Percentiles rank a stretch among this genome's conserved stretches.
These are phyloP conservation scores for Manduca sexta DNA, from an alignment of 1,140 invertebrate genomes.

Conservation along the genomic window DNA sequence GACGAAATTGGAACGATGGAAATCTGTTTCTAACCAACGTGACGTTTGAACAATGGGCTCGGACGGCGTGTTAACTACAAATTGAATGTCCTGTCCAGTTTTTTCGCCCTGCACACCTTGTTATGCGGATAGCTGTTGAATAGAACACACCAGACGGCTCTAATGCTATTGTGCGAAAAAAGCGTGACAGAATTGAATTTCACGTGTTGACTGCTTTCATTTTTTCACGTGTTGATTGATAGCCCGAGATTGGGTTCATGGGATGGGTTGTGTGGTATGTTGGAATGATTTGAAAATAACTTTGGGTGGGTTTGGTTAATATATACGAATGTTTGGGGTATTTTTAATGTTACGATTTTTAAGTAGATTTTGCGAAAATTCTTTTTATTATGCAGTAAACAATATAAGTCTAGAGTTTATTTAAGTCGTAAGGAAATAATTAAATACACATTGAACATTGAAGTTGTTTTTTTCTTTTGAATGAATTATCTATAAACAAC, in stretches of 20 bases:
- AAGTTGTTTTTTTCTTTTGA: too few relatives aligned
- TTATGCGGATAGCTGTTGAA: slow-evolving; percentile 17
- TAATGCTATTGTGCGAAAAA: slow-evolving; percentile 32
- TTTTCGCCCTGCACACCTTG: slow-evolving; percentile 27
- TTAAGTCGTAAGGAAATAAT: too few relatives aligned
- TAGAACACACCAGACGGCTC: not conserved
- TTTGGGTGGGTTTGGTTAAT: too few relatives aligned
- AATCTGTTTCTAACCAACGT: slow-evolving; percentile 12
- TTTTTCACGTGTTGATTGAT: slow-evolving; percentile 14
- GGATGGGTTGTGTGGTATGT: too few relatives aligned
- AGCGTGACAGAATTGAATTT: slow-evolving; percentile 38
- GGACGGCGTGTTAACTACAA: slow-evolving; percentile 40
- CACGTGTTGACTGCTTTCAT: slow-evolving; percentile 33
- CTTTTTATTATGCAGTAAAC: too few relatives aligned
- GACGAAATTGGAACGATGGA: too few relatives aligned
- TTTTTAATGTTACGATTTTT: too few relatives aligned
- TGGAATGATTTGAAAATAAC: not conserved
- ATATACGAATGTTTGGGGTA: too few relatives aligned
- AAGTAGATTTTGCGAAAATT: too few relatives aligned
- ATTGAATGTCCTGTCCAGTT: slow-evolving; percentile 43
- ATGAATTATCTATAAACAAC: too few relatives aligned
- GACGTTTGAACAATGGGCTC: slow-evolving; percentile 32
- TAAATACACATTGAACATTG: too few relatives aligned
- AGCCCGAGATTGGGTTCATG: not conserved
- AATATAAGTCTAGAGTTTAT: too few relatives aligned